These are phyloP conservation scores for Gallirallus australis DNA, from an alignment of 2,797 vertebrate species.

Conservation along the genomic window DNA sequence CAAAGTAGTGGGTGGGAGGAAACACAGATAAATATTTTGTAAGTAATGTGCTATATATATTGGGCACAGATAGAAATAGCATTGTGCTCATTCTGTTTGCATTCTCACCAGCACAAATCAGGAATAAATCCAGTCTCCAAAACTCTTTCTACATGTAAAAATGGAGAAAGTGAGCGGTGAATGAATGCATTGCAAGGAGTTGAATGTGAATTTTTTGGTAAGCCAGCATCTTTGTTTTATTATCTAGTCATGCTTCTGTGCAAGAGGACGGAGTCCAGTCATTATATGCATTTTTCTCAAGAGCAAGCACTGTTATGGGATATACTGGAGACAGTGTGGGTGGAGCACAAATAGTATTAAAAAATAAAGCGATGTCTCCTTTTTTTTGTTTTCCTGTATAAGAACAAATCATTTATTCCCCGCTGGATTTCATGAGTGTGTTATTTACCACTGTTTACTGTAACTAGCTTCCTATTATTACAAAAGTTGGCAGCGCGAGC, in stretches of 20 bases:
- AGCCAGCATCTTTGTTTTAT: slow-evolving; percentile 65
- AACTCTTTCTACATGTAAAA: background rate
- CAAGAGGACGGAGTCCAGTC: slow-evolving; percentile 23
- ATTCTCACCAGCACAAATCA: slow-evolving; percentile 19
- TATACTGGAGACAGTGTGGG: slow-evolving; percentile 66
- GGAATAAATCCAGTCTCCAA: background rate
- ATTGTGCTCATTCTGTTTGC: slow-evolving; percentile 30
- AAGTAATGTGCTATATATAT: slow-evolving; percentile 1
- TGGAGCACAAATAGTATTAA: slow-evolving; percentile 57
- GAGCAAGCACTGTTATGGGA: slow-evolving; percentile 55
- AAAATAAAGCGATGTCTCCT: slow-evolving; percentile 52
- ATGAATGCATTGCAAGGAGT: background rate
- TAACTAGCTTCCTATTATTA: slow-evolving; percentile 75
- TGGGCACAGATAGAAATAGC: slow-evolving; percentile 24
- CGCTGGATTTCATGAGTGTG: slow-evolving; percentile 54
- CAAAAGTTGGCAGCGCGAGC: slow-evolving; percentile 66
- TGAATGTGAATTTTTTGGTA: slow-evolving; percentile 15
- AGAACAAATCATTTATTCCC: slow-evolving; percentile 70
- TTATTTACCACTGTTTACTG: slow-evolving; percentile 76
- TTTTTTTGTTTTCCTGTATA: slow-evolving; percentile 67
- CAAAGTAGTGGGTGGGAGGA: slow-evolving; percentile 43
- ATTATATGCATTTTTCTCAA: slow-evolving; percentile 60
- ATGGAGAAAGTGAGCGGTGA: slow-evolving; percentile 56
- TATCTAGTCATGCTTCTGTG: slow-evolving; percentile 69
- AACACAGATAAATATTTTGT: slow-evolving; percentile 60